These are phyloP conservation scores for Scytalopus superciliaris DNA, from an alignment of 2,113 vertebrate genomes.

Conservation along the genomic window DNA sequence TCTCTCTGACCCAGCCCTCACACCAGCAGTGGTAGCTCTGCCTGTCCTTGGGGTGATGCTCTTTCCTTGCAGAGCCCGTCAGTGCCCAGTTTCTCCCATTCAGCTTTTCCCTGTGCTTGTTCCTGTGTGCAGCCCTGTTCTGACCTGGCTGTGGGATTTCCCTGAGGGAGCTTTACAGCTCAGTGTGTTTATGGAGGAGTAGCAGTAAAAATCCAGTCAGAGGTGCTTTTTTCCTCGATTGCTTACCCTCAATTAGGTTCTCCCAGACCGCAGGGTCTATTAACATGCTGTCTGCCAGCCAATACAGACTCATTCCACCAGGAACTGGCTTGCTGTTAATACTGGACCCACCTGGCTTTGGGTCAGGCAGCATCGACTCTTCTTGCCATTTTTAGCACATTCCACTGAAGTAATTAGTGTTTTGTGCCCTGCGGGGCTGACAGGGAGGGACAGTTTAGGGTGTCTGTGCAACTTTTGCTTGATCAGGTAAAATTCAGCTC, in stretches of 20 bases:
- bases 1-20: neutral
- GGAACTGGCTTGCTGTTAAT: constrained; percentile 51
- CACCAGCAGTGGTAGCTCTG: neutral
- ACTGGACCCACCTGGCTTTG: constrained; percentile 34
- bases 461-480: constrained; percentile 26
- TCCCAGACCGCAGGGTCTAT: neutral
- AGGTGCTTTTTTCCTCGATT: constrained; percentile 48
- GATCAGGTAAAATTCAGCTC: neutral
- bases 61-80: neutral
- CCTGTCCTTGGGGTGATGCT: neutral
- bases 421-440: constrained; percentile 14
- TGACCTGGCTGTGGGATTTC: neutral
- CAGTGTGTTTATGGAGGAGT: constrained; percentile 15
- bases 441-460: constrained; percentile 40
- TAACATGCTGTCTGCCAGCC: constrained; percentile 38
- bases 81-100: neutral
- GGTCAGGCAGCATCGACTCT: constrained; percentile 11
- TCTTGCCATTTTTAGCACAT: constrained; percentile 58
- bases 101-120: neutral
- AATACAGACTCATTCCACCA: constrained; percentile 51
- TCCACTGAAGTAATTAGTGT: constrained; percentile 33
- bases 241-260: constrained; percentile 8
- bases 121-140: neutral
- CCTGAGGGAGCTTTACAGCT: constrained; percentile 27
- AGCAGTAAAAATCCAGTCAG: constrained; percentile 48